phyloP scores from a whole-genome alignment of 2,797 vertebrate genomes.

The Sternarchorhynchus goeldii region DNA sequence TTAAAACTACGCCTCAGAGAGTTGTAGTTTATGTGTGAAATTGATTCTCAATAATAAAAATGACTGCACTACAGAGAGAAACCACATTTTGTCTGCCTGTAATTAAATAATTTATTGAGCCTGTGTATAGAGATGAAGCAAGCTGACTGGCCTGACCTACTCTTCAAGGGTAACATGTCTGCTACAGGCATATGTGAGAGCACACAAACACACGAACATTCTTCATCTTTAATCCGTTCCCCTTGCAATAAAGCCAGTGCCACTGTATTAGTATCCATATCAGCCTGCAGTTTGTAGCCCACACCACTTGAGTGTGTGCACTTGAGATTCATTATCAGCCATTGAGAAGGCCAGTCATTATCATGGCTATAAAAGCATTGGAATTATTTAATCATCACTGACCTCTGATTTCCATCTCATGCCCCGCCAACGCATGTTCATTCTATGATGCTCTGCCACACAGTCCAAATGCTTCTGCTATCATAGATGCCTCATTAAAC shows the following conservation, averaged over 20 bases:
- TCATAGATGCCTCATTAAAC: constrained; percentile 14
- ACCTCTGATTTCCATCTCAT: constrained; percentile 55
- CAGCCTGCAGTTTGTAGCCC: constrained; percentile 25
- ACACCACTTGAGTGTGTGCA: constrained; percentile 50
- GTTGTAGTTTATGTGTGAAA: neutral
- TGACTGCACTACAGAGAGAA: neutral
- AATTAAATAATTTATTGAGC: constrained; percentile 16
- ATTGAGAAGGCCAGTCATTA: constrained; percentile 59
- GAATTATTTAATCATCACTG: constrained; percentile 61
- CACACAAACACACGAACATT: neutral
- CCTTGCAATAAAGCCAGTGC: constrained; percentile 46
- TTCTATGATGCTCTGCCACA: constrained; percentile 23
- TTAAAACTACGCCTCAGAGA: neutral
- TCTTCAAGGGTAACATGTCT: neutral
- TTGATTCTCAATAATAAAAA: constrained; percentile 21
- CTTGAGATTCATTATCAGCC: constrained; percentile 59
- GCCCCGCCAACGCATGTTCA: constrained; percentile 39
- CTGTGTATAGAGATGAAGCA: neutral
- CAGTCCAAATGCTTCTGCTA: constrained; percentile 24
- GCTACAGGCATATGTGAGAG: neutral
- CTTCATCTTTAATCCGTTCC: constrained; percentile 40
- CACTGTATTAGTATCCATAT: constrained; percentile 40
- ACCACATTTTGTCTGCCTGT: neutral
- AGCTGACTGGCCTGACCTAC: neutral
- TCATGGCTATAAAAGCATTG: constrained; percentile 57